Conservation (phyloP, 2,797 vertebrate species). For the Neomorphus geoffroyi region DNA sequence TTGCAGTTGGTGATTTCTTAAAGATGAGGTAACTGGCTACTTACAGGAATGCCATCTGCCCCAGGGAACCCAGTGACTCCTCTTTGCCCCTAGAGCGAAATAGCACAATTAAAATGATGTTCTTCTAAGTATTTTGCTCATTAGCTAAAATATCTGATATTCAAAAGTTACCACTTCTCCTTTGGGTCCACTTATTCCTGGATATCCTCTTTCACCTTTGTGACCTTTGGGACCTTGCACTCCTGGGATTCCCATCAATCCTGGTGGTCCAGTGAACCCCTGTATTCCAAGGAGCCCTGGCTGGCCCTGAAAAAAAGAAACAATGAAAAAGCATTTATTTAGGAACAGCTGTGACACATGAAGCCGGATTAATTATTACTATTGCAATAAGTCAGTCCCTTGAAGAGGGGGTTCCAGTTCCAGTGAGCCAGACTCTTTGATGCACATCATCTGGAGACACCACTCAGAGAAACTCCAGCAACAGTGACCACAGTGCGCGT, state of each 20-base stretch:
- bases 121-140: not conserved
- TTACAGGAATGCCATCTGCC: conserved; percentile 92
- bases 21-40: conserved; percentile 59
- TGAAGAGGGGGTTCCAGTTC: not conserved
- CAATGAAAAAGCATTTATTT: conserved; percentile 4
- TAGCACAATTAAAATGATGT: not conserved
- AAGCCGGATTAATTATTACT: not conserved
- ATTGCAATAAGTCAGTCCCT: not conserved
- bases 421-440: not conserved
- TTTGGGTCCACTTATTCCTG: conserved; percentile 85
- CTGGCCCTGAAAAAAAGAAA: conserved; percentile 80
- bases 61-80: conserved; percentile 93
- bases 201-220: conserved; percentile 85
- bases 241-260: conserved; percentile 85
- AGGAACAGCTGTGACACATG: not conserved
- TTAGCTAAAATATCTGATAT: not conserved
- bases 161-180: conserved; percentile 85
- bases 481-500: not conserved
- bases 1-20: conserved; percentile 3
- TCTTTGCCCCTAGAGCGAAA: conserved; percentile 83
- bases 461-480: not conserved
- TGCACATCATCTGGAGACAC: not conserved
- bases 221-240: conserved; percentile 89
- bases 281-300: conserved; percentile 87
- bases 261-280: conserved; percentile 85